These are phyloP conservation scores for Zygaena filipendulae DNA, from an alignment of 2,888 invertebrate genomes.

Conservation along the genomic window DNA sequence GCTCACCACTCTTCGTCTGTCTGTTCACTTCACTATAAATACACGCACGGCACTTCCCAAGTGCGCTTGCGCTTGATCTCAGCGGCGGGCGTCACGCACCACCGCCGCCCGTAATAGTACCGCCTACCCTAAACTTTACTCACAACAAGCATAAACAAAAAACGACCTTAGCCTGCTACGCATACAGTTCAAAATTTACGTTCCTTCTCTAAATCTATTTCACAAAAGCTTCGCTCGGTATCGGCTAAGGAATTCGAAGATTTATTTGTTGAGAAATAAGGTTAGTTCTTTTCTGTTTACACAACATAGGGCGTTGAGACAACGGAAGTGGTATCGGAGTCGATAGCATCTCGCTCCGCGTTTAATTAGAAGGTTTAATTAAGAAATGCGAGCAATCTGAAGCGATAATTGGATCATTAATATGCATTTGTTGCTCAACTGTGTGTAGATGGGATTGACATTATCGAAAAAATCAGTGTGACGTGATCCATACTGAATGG, in stretches of 20 bases:
- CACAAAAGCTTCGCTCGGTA: neutral
- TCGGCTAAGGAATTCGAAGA: too few relatives aligned
- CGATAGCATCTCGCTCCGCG: slow-evolving; percentile 32
- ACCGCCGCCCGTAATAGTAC: slow-evolving; percentile 43
- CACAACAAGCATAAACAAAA: too few relatives aligned
- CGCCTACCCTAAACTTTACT: slow-evolving; percentile 38
- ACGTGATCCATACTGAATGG: too few relatives aligned
- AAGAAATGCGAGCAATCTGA: slow-evolving; percentile 41
- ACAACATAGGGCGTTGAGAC: slow-evolving; percentile 1
- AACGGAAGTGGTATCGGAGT: slow-evolving; percentile 10
- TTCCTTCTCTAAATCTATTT: neutral
- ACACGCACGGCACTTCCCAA: slow-evolving; percentile 26
- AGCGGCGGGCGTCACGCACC: slow-evolving; percentile 60
- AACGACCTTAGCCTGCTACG: too few relatives aligned
- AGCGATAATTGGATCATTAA: slow-evolving; percentile 55
- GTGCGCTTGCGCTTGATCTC: slow-evolving; percentile 47
- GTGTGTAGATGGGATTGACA: neutral
- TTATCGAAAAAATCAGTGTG: too few relatives aligned
- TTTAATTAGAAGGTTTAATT: slow-evolving; percentile 59
- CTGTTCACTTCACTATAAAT: slow-evolving; percentile 30
- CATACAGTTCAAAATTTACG: too few relatives aligned
- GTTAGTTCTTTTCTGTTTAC: slow-evolving; percentile 2
- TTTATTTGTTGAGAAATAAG: too few relatives aligned
- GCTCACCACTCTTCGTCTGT: too few relatives aligned
- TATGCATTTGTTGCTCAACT: slow-evolving; percentile 20